phyloP scores from a whole-genome alignment of 2,797 vertebrate genomes.

The Mus caroli region DNA sequence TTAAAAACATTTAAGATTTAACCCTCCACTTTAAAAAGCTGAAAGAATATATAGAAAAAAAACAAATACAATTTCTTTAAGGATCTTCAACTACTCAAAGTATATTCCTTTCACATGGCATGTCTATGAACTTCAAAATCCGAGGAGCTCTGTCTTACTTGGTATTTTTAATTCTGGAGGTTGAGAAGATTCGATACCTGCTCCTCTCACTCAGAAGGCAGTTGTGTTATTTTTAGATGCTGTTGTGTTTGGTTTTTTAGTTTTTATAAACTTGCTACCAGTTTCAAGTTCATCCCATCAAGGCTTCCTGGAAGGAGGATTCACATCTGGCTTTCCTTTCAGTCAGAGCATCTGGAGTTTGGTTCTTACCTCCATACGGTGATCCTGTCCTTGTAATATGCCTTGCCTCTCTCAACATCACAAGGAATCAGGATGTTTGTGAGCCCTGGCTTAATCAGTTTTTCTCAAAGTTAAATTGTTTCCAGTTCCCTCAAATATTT shows the following conservation, averaged over 20 bases:
- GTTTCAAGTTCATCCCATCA: not conserved
- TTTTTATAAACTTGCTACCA: not conserved
- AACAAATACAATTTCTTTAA: not conserved
- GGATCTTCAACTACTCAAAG: not conserved
- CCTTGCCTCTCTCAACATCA: not conserved
- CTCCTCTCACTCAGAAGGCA: not conserved
- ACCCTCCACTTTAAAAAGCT: not conserved
- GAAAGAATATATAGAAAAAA: not conserved
- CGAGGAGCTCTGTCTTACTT: not conserved
- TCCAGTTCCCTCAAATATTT: conserved; percentile 2
- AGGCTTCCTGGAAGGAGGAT: not conserved
- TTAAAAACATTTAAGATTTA: conserved; percentile 48
- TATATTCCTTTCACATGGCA: not conserved
- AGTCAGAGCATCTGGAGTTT: not conserved
- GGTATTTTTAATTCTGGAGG: not conserved
- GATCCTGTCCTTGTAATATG: not conserved
- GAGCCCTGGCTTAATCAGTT: not conserved
- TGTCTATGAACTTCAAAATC: conserved; percentile 1
- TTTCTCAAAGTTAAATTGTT: conserved; percentile 37
- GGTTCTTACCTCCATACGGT: not conserved
- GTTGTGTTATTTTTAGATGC: not conserved
- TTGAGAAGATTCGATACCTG: not conserved
- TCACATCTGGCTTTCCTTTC: not conserved
- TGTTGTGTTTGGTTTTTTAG: not conserved
- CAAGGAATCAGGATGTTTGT: not conserved